A percentile compares a stretch with the other conserved stretches of the same genome.
phyloP scores from a whole-genome alignment of 1,140 invertebrate species.

The Orchestia grillus region DNA sequence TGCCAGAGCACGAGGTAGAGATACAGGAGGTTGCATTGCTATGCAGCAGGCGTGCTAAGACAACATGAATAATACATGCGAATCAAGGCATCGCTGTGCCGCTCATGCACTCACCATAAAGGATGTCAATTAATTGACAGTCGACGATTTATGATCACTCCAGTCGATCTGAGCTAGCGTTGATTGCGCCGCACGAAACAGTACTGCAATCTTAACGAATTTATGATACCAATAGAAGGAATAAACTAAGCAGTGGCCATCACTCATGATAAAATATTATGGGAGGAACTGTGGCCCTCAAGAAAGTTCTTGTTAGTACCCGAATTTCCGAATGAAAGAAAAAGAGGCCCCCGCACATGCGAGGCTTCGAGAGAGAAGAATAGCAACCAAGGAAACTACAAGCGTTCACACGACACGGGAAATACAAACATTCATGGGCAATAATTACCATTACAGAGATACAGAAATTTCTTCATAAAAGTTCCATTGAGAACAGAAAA shows the following conservation, averaged over 20 bases:
- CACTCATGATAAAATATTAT: neutral
- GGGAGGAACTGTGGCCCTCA: neutral
- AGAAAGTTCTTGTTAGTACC: neutral
- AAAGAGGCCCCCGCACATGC: too few species aligned
- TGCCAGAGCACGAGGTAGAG: neutral
- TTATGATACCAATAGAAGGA: neutral
- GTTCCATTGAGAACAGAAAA: neutral
- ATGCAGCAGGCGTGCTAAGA: neutral
- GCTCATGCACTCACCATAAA: neutral
- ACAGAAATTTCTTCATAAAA: neutral
- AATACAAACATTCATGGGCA: neutral
- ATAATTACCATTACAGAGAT: neutral
- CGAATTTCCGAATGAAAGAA: neutral
- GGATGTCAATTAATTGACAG: slow-evolving; percentile 5
- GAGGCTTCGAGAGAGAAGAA: neutral
- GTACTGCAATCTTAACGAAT: neutral
- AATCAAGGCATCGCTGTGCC: neutral
- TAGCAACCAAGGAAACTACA: neutral
- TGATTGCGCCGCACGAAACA: neutral
- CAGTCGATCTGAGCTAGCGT: neutral
- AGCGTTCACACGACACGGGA: neutral
- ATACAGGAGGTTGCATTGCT: neutral
- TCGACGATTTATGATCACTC: neutral
- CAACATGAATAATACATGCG: slow-evolving; percentile 23
- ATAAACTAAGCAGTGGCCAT: neutral